Conservation (phyloP, 2,888 invertebrate species). For the Drosophila formosana region DNA sequence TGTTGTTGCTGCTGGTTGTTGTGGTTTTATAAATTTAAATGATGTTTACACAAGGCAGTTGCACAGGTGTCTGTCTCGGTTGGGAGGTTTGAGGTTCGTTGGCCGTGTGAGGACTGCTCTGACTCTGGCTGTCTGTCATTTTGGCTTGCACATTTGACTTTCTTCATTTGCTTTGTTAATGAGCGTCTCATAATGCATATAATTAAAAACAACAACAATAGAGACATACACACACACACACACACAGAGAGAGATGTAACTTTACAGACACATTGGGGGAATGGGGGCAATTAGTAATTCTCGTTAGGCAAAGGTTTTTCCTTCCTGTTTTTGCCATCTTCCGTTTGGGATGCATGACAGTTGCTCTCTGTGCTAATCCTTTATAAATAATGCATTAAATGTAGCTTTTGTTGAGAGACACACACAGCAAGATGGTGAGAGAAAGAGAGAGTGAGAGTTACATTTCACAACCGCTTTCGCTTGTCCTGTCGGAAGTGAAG, state of each 20-base stretch:
- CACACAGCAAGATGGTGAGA: not conserved
- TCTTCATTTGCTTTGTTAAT: slow-evolving; percentile 80
- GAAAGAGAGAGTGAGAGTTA: slow-evolving; percentile 1
- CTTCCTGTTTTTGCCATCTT: slow-evolving; percentile 69
- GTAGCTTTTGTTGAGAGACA: slow-evolving; percentile 24
- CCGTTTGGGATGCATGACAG: slow-evolving; percentile 58
- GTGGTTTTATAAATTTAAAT: slow-evolving; percentile 72
- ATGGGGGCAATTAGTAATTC: slow-evolving; percentile 73
- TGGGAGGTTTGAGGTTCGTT: slow-evolving; percentile 29
- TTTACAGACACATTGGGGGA: not conserved
- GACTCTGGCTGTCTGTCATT: slow-evolving; percentile 29
- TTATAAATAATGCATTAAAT: slow-evolving; percentile 79
- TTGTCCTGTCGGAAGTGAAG: slow-evolving; percentile 49
- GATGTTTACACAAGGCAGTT: slow-evolving; percentile 51
- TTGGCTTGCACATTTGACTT: slow-evolving; percentile 60
- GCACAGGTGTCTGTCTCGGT: slow-evolving; percentile 30
- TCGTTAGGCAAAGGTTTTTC: slow-evolving; percentile 70
- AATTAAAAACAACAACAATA: slow-evolving; percentile 69
- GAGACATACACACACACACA: slow-evolving; percentile 27
- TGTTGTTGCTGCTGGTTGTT: slow-evolving; percentile 33
- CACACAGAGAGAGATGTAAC: not conserved
- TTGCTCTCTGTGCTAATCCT: slow-evolving; percentile 68
- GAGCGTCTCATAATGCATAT: slow-evolving; percentile 77
- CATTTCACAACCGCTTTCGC: slow-evolving; percentile 50
- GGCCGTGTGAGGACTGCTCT: slow-evolving; percentile 34